These are phyloP conservation scores for Hepsetus odoe DNA, from an alignment of 2,113 vertebrate genomes.

Conservation along the genomic window DNA sequence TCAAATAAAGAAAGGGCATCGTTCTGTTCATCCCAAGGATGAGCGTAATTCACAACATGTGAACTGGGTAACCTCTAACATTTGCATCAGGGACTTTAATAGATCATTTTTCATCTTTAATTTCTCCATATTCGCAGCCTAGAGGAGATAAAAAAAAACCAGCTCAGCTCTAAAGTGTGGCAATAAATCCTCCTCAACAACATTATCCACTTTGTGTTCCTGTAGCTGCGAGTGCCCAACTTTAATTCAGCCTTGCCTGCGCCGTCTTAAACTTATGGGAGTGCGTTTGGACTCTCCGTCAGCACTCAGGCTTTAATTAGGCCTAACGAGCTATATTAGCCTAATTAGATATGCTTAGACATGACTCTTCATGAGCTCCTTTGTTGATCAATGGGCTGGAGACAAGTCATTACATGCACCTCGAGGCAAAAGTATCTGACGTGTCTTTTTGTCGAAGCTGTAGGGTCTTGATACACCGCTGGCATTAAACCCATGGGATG, in stretches of 20 bases:
- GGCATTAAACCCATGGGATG: background rate
- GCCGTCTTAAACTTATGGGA: constrained; percentile 18
- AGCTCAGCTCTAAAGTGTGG: background rate
- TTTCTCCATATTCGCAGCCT: background rate
- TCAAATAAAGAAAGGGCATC: background rate
- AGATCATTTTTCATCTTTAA: constrained; percentile 4
- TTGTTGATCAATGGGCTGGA: constrained; percentile 69
- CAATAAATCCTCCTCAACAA: background rate
- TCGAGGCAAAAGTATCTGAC: constrained; percentile 59
- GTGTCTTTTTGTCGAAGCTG: constrained; percentile 36
- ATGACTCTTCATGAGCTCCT: constrained; percentile 64
- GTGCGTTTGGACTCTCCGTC: constrained; percentile 33
- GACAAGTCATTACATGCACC: constrained; percentile 63
- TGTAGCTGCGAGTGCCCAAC: background rate
- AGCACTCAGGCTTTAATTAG: constrained; percentile 67
- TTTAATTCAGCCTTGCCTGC: constrained; percentile 15
- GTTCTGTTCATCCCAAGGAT: background rate
- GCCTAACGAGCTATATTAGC: constrained; percentile 64
- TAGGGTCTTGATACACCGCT: background rate
- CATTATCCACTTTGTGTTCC: background rate
- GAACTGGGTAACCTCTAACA: background rate
- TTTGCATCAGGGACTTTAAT: background rate
- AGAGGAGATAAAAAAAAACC: background rate
- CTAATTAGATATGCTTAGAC: constrained; percentile 69
- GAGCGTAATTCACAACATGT: background rate